Evolutionary conservation across 2,888 invertebrate species (phyloP).

Genomic region (Drosophila multiciliata): DNA sequence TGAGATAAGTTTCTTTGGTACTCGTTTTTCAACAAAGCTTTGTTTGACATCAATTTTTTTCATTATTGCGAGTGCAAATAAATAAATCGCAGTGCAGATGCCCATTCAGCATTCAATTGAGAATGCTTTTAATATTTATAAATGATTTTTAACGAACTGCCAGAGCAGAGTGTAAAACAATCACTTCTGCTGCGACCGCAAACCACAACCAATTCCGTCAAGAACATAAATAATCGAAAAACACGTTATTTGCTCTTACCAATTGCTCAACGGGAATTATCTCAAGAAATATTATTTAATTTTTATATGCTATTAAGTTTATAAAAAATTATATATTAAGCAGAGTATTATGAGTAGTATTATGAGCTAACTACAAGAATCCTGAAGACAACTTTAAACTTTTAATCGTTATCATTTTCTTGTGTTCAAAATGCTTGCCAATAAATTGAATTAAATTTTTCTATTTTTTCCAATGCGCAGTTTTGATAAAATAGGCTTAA

Average conservation of each 20-base stretch:
- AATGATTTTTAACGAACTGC: slow-evolving; percentile 1
- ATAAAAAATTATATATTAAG: not conserved
- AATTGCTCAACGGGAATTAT: slow-evolving; percentile 10
- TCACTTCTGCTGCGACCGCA: not conserved
- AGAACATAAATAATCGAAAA: slow-evolving; percentile 18
- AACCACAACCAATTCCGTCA: slow-evolving; percentile 25
- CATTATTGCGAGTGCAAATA: slow-evolving; percentile 34
- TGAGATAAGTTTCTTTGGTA: not conserved
- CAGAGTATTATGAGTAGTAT: not conserved
- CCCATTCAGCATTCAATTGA: slow-evolving; percentile 7
- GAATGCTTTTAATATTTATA: slow-evolving; percentile 29
- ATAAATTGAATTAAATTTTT: slow-evolving; percentile 3
- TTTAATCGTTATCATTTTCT: slow-evolving; percentile 7
- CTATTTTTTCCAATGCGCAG: not conserved
- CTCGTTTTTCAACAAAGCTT: not conserved
- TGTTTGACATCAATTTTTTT: slow-evolving; percentile 5
- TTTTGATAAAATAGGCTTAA: slow-evolving; percentile 13
- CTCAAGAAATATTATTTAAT: slow-evolving; percentile 5
- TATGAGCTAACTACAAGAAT: too few relatives aligned
- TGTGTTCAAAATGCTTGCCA: slow-evolving; percentile 20
- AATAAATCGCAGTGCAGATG: slow-evolving; percentile 15
- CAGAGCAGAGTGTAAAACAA: not conserved
- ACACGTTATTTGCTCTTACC: slow-evolving; percentile 3
- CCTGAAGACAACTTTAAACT: slow-evolving; percentile 3
- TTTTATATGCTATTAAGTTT: not conserved